phyloP scores from a whole-genome alignment of 1,140 invertebrate genomes.

The Bilobella aurantiaca region DNA sequence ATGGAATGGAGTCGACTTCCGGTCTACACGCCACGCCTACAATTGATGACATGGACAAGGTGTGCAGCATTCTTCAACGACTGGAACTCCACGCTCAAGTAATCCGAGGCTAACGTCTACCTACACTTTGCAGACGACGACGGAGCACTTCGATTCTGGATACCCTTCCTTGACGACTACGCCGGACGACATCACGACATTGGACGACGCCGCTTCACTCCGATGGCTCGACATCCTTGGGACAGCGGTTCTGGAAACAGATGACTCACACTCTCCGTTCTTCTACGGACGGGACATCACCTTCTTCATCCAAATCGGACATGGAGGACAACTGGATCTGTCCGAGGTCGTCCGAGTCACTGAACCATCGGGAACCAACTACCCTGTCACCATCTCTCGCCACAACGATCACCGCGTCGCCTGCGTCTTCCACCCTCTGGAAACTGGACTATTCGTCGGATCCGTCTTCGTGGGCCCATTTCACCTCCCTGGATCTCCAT shows the following conservation, averaged over 20 bases:
- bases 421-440: neutral
- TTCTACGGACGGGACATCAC: neutral
- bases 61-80: no score
- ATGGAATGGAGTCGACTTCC: no score
- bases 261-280: neutral
- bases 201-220: neutral
- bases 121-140: no score
- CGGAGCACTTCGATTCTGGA: neutral
- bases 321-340: neutral
- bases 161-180: neutral
- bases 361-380: neutral
- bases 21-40: no score
- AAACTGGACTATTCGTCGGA: neutral
- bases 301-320: neutral
- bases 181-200: neutral
- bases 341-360: neutral
- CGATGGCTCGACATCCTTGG: neutral
- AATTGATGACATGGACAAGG: no score
- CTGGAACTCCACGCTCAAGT: no score
- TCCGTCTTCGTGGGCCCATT: neutral
- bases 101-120: no score
- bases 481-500: neutral
- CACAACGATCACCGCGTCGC: neutral
- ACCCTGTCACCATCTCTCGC: neutral
- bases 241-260: neutral